Conservation (phyloP, 2,113 vertebrate species). For the Xenopus borealis region DNA sequence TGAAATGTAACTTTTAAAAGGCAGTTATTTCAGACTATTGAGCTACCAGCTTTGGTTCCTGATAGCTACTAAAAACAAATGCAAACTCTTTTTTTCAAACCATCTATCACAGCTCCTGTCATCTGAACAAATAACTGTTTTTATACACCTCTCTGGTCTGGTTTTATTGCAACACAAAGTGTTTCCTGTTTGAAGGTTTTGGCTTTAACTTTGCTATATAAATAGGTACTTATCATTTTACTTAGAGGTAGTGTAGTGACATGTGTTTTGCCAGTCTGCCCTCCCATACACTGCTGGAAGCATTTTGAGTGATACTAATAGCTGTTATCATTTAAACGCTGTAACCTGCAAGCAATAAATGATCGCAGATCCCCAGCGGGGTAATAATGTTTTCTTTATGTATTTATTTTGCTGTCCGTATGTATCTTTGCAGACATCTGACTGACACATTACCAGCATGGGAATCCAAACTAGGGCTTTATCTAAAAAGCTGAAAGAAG, state of each 20-base stretch:
- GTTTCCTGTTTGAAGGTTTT: conserved; percentile 59
- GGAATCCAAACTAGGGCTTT: not conserved
- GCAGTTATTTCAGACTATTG: conserved; percentile 62
- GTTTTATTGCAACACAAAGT: conserved; percentile 53
- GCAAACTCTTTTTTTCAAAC: conserved; percentile 63
- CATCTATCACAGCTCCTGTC: conserved; percentile 67
- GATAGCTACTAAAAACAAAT: conserved; percentile 56
- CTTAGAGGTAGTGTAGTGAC: conserved; percentile 65
- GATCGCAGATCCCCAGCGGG: conserved; percentile 53
- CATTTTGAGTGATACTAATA: conserved; percentile 66
- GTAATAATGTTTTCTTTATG: conserved; percentile 39
- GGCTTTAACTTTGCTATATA: conserved; percentile 63
- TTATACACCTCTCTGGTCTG: conserved; percentile 55
- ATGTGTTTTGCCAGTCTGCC: conserved; percentile 62
- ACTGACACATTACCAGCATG: not conserved
- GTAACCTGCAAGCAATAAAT: conserved; percentile 61
- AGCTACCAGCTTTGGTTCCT: conserved; percentile 59
- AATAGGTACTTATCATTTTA: conserved; percentile 72
- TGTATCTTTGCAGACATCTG: conserved; percentile 29
- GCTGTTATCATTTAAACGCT: conserved; percentile 67
- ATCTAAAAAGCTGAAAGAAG: not conserved
- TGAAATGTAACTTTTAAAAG: conserved; percentile 44
- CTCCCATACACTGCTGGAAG: conserved; percentile 60
- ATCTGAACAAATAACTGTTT: conserved; percentile 63
- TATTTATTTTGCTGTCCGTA: conserved; percentile 19